Evolutionary conservation across 35 echinoderm and acorn worm species (phyloP), one percentile per base, ranked within the genome.

Genomic region (Patiria miniata): DNA sequence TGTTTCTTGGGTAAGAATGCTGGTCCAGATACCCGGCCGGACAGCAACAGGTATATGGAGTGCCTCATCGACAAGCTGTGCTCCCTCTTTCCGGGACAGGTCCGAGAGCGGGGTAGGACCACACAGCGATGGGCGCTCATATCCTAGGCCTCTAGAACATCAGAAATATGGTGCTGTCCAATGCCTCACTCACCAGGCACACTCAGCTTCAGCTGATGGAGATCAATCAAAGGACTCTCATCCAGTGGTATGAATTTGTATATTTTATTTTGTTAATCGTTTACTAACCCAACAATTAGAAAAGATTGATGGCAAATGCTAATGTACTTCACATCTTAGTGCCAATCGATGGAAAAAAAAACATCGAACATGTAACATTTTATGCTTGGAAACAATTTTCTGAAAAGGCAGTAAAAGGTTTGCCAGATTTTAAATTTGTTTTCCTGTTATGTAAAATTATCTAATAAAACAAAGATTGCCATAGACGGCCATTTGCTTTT

Each of bases 51-150:
- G 52, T 77, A 86, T 36, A 91, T 86, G 83, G 83, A 91, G 83
- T 86, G 83, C 78, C 51, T 91, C 29, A 86, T 91, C 37, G n/a
- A 40, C 1, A 91, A 91, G 53, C 83, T 86, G 38, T 91, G 90
- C 57, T 38, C 30, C 38, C 9, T 32, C 12, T 86, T 39, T 78
- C 83, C 57, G 16, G 17, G 36, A 21, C 21, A 44, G 15, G 47
- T 40, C 34, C 6, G 36, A 55, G 50, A 40, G 52, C 15, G 52
- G 23, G 90, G 90, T 1, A 60, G 39, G 6, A 54, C 28, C 7
- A 34, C 30, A 29, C 58, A 18, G 33, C 22, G 58, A 37, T 92
- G 90, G 83, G 22, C 55, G n/a, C 18, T 83, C 1, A 80, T 92
- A 12, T 52, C 78, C 39, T 28, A 65, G 12, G 90, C 53, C 38